These are phyloP conservation scores for Holothuria leucospilota DNA, from an alignment of 53 echinoderm and acorn worm species.

Conservation along the genomic window DNA sequence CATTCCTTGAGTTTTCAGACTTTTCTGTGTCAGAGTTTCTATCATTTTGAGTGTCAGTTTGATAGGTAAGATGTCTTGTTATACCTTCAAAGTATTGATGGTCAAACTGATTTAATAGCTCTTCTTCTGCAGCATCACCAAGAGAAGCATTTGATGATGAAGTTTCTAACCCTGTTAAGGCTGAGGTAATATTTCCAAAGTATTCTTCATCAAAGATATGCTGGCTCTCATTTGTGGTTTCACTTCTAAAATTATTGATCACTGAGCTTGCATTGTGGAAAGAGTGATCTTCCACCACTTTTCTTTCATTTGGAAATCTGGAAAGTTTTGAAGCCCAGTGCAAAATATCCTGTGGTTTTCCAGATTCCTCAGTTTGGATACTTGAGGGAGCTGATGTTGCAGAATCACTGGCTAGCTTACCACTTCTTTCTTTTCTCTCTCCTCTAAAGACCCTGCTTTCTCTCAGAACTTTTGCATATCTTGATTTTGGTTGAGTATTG, in stretches of 20 bases:
- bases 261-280: too few relatives aligned
- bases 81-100: conserved; percentile 24
- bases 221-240: too few relatives aligned
- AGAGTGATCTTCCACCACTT: background rate
- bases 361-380: background rate
- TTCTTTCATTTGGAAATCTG: background rate
- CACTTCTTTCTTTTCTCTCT: background rate
- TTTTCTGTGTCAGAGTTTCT: background rate
- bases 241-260: too few relatives aligned
- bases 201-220: conserved; percentile 26
- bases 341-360: background rate
- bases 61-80: background rate
- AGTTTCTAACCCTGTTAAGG: background rate
- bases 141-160: background rate
- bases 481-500: background rate
- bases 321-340: background rate
- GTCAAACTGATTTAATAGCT: conserved; percentile 7
- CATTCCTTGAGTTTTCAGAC: background rate
- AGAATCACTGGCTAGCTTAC: background rate
- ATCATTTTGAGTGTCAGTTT: background rate
- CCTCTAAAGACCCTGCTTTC: background rate
- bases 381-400: background rate
- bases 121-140: background rate
- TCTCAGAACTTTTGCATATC: conserved; percentile 12
- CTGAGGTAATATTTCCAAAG: background rate